Evolutionary conservation across 2,797 vertebrate species (phyloP).

Genomic region (Cryptoblepharus egeriae): DNA sequence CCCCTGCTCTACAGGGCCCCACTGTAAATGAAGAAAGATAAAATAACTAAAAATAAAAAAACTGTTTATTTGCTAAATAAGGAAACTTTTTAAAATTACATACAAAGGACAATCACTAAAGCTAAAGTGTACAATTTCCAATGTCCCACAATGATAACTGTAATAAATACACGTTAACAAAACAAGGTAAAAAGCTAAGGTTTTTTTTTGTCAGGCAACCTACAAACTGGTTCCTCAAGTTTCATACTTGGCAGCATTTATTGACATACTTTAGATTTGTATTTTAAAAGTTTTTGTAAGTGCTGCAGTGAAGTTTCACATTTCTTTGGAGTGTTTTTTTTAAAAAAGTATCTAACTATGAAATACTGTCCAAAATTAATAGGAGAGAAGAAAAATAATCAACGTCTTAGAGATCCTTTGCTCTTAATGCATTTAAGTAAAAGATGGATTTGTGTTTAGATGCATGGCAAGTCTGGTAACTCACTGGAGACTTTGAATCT

Average conservation of each 20-base stretch:
- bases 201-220: slow-evolving; percentile 71
- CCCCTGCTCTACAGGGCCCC: no score
- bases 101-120: slow-evolving; percentile 76
- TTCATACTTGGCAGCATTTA: slow-evolving; percentile 72
- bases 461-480: slow-evolving; percentile 53
- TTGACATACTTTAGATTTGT: slow-evolving; percentile 62
- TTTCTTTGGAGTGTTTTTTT: slow-evolving; percentile 78
- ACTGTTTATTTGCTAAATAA: slow-evolving; percentile 80
- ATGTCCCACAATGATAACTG: slow-evolving; percentile 78
- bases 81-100: slow-evolving; percentile 76
- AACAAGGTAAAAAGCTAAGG: slow-evolving; percentile 74
- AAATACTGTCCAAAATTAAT: slow-evolving; percentile 65
- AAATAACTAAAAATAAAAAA: slow-evolving; percentile 33
- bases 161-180: slow-evolving; percentile 82
- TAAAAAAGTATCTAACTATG: slow-evolving; percentile 62
- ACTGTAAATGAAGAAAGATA: slow-evolving; percentile 13
- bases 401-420: slow-evolving; percentile 47
- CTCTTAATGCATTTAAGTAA: slow-evolving; percentile 56
- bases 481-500: slow-evolving; percentile 53
- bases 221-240: slow-evolving; percentile 77
- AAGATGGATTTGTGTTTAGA: slow-evolving; percentile 47
- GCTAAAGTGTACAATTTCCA: slow-evolving; percentile 77
- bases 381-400: slow-evolving; percentile 49
- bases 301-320: slow-evolving; percentile 73
- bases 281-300: slow-evolving; percentile 55